Evolutionary conservation across 2,888 invertebrate genomes (phyloP), one percentile per base, ranked within the genome.

Genomic region (Blastobasis adustella): DNA sequence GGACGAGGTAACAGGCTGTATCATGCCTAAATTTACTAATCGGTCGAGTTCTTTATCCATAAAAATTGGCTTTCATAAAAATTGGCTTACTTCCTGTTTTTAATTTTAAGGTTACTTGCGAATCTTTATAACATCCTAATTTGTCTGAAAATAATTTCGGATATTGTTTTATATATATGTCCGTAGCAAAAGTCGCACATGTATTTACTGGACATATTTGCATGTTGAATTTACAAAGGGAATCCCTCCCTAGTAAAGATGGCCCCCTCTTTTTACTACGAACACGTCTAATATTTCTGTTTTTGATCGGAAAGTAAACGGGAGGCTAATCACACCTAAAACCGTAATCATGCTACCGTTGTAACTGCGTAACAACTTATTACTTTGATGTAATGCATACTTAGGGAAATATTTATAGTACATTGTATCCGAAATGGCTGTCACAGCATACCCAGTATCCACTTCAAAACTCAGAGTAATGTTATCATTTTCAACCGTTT

Each of bases 41-140:
- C 55, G 53, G 6, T 61, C 58, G 5, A 65, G 41, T 46, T 63
- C n/a, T n/a, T n/a, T n/a, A n/a, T n/a, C n/a, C n/a, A n/a, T n/a
- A n/a, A n/a, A n/a, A n/a, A n/a, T n/a, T n/a, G 0, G 60, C 54
- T 49, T 55, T 60, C 2, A 51, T 46, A 53, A 60, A 63, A 23
- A 47, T 39, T 1, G 55, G 55, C 9, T 50, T 53, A 1, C 45
- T 10, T n/a, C 47, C 49, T n/a, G 50, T 7, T 50, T 59, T 53
- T 10, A 61, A 41, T 0, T 6, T 38, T 36, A 59, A 53, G 45
- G 54, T 57, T 7, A 60, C 43, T 49, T 54, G 50, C 44, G 52
- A 54, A 38, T 58, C 56, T 9, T 54, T 50, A 43, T 48, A 52
- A n/a, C 39, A 39, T 5, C 54, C 51, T 40, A 52, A n/a, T 10